These are phyloP conservation scores for Drymodes brunneopygia DNA, from an alignment of 2,113 vertebrate species.

Conservation along the genomic window DNA sequence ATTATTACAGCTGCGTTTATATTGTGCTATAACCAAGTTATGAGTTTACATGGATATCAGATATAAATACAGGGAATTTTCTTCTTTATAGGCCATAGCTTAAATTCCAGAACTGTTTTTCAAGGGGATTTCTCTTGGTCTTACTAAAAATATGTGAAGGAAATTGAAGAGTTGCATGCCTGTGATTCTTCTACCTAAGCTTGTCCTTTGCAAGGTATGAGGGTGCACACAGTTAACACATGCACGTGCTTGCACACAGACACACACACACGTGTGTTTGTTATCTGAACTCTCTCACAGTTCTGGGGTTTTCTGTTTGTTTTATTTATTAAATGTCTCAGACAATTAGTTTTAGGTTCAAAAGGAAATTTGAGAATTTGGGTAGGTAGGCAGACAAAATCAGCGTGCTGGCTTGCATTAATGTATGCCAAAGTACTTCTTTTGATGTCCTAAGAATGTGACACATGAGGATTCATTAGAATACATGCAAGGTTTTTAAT, in stretches of 20 bases:
- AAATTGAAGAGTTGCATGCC: background rate
- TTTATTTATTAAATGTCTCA: background rate
- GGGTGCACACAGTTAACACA: background rate
- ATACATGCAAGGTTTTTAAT: background rate
- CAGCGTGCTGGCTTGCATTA: background rate
- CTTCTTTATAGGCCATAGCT: background rate
- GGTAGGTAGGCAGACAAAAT: background rate
- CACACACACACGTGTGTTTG: accelerated
- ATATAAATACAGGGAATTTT: background rate
- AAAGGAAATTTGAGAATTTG: background rate
- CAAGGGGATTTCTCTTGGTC: background rate
- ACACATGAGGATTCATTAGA: background rate
- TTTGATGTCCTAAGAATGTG: background rate
- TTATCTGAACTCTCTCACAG: background rate
- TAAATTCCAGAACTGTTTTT: conserved; percentile 2
- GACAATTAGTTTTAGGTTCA: background rate
- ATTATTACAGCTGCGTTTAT: background rate
- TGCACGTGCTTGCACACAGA: background rate
- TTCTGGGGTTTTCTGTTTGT: background rate
- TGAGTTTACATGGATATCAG: background rate
- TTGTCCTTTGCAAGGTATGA: background rate
- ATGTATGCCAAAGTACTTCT: background rate
- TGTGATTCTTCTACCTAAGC: background rate
- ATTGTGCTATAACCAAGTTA: background rate
- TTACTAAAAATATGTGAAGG: background rate